Conservation (phyloP, 2,888 invertebrate genomes). For the Lobophora halterata region DNA sequence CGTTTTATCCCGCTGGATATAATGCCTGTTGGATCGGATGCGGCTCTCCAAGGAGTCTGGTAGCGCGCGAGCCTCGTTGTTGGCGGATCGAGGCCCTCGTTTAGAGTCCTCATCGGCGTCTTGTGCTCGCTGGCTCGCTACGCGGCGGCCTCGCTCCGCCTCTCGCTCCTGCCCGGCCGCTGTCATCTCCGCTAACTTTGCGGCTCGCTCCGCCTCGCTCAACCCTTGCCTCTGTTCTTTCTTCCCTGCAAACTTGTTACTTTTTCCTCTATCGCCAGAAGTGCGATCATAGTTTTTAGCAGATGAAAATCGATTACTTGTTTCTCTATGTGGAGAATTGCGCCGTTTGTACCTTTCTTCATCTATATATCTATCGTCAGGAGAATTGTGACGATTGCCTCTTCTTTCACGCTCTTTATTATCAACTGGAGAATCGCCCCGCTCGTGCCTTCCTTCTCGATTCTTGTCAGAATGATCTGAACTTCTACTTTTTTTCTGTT, state of each 20-base stretch:
- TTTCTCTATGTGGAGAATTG: constrained; percentile 7
- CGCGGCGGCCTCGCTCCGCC: constrained; percentile 82
- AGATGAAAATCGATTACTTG: constrained; percentile 13
- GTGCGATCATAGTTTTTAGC: too few species aligned
- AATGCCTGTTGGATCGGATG: constrained; percentile 93
- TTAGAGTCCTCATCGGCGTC: constrained; percentile 53
- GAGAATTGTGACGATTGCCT: background rate
- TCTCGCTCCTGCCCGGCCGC: constrained; percentile 88
- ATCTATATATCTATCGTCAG: background rate
- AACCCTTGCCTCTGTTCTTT: constrained; percentile 33
- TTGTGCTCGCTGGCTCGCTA: constrained; percentile 83
- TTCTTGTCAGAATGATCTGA: constrained; percentile 32
- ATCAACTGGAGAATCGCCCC: constrained; percentile 4
- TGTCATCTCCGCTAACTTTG: constrained; percentile 88
- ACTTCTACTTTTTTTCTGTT: constrained; percentile 35
- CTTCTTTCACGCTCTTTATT: background rate
- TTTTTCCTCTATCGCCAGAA: constrained; percentile 16
- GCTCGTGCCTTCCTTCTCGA: constrained; percentile 2
- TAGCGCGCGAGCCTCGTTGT: constrained; percentile 77
- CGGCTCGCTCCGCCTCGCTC: constrained; percentile 78
- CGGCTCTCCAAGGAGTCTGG: constrained; percentile 89
- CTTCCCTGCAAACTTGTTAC: constrained; percentile 32
- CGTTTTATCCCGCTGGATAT: constrained; percentile 89
- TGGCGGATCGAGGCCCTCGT: constrained; percentile 85
- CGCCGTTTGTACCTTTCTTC: constrained; percentile 1